Conservation (phyloP, 2,888 invertebrate species). For the Phaonia tiefii region DNA sequence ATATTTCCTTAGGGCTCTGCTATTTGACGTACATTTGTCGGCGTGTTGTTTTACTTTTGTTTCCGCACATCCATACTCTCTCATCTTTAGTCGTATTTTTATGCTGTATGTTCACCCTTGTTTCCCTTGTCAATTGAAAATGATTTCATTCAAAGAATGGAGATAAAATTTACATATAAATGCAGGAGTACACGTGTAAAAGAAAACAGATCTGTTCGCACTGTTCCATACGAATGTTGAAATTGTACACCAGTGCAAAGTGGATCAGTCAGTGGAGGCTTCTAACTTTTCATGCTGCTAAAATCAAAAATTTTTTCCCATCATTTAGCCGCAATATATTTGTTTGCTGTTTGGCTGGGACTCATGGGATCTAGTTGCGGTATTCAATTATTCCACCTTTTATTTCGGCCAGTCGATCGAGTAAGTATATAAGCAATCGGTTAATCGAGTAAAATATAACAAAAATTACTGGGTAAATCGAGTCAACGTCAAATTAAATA, state of each 20-base stretch:
- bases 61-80: background rate
- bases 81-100: constrained; percentile 12
- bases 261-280: no score
- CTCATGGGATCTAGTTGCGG: no score
- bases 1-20: constrained; percentile 35
- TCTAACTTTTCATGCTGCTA: no score
- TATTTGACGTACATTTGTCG: constrained; percentile 8
- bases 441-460: no score
- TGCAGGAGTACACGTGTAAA: constrained; percentile 47
- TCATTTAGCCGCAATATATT: no score
- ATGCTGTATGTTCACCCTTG: constrained; percentile 25
- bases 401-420: no score
- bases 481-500: no score
- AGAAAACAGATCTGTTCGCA: background rate
- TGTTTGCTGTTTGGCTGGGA: no score
- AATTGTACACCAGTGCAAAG: constrained; percentile 15
- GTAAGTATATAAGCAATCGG: no score
- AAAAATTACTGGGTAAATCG: no score
- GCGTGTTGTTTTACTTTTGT: constrained; percentile 8
- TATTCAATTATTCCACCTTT: no score
- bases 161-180: constrained; percentile 54
- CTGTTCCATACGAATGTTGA: background rate
- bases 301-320: no score
- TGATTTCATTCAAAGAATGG: constrained; percentile 36
- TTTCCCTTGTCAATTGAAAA: constrained; percentile 49